Percentiles rank a stretch among this genome's conserved stretches.
phyloP scores from a whole-genome alignment of 2,888 invertebrate genomes.

The Isoperla grammatica region DNA sequence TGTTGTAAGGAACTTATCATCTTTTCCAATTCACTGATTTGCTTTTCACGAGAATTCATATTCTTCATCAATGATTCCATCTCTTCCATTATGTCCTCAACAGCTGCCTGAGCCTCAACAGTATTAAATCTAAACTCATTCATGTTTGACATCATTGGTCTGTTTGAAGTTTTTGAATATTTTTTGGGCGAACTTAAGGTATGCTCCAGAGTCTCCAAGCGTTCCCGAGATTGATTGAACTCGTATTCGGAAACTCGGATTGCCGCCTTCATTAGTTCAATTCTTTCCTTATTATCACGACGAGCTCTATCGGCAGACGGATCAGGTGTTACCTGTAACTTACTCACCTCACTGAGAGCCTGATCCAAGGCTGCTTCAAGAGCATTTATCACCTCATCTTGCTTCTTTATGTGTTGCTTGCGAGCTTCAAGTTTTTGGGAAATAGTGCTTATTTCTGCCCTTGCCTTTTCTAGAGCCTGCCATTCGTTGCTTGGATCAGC shows the following conservation, averaged over 20 bases:
- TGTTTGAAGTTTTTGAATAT: background rate
- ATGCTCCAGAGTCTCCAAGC: background rate
- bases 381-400: background rate
- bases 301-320: background rate
- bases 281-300: background rate
- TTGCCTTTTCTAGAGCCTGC: too few relatives aligned
- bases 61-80: slow-evolving; percentile 3
- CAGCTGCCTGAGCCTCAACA: slow-evolving; percentile 13
- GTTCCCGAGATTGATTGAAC: background rate
- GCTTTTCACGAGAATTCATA: slow-evolving; percentile 3
- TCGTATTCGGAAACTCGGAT: background rate
- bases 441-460: too few relatives aligned
- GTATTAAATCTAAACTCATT: slow-evolving; percentile 10
- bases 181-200: background rate
- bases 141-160: background rate
- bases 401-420: background rate
- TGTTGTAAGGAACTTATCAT: background rate
- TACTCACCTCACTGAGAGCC: background rate
- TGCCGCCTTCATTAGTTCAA: background rate
- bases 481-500: too few relatives aligned
- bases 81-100: slow-evolving; percentile 11
- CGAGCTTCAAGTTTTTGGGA: background rate
- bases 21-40: background rate
- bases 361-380: background rate
- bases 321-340: too few relatives aligned